phyloP scores from a whole-genome alignment of 53 echinoderm and acorn worm species.

The Luidia sarsii region DNA sequence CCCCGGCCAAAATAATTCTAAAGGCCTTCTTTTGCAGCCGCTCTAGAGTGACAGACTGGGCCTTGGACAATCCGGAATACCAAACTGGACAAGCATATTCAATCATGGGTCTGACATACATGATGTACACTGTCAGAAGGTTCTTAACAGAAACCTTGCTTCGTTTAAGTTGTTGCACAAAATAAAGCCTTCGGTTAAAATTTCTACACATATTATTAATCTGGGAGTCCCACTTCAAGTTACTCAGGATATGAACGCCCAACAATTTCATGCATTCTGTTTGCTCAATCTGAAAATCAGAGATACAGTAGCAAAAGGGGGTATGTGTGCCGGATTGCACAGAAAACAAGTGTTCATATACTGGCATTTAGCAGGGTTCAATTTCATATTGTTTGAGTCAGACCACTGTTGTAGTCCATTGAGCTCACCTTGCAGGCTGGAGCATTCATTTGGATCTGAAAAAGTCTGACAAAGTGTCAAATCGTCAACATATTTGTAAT shows the following conservation, averaged over 20 bases:
- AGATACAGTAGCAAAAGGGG: background rate
- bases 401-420: background rate
- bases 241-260: conserved; percentile 11
- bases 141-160: no score
- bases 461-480: conserved; percentile 12
- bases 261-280: conserved; percentile 9
- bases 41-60: background rate
- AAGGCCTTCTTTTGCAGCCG: background rate
- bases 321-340: background rate
- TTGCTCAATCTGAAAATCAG: conserved; percentile 4
- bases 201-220: no score
- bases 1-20: background rate
- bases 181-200: no score
- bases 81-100: no score
- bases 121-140: no score
- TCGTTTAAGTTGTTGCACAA: no score
- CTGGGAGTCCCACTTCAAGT: background rate
- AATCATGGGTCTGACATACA: no score
- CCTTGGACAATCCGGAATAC: background rate
- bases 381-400: conserved; percentile 15
- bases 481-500: conserved; percentile 51
- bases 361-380: conserved; percentile 34
- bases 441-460: background rate
- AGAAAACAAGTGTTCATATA: conserved; percentile 12
- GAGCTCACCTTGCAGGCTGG: background rate